These are phyloP conservation scores for Chrysopa pallens DNA, from an alignment of 1,140 invertebrate genomes.

Conservation along the genomic window DNA sequence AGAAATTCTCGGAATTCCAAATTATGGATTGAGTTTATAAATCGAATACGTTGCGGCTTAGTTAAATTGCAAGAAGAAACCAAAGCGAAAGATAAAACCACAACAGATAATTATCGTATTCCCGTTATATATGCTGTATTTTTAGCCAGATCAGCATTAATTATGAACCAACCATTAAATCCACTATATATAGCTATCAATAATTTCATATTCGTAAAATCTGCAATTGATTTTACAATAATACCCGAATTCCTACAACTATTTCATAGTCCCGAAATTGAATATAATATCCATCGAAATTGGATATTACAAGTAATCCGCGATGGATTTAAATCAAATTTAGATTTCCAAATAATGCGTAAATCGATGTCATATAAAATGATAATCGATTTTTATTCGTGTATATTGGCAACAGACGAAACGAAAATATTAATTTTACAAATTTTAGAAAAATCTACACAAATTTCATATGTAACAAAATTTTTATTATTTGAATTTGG, in stretches of 20 bases:
- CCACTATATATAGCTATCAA: slow-evolving; percentile 46
- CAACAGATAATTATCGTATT: background rate
- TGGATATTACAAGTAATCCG: slow-evolving; percentile 50
- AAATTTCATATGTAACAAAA: slow-evolving; percentile 35
- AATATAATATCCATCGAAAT: slow-evolving; percentile 33
- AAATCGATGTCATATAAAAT: slow-evolving; percentile 30
- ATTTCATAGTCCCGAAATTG: slow-evolving; percentile 46
- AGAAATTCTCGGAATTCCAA: slow-evolving; percentile 21
- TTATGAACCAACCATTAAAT: slow-evolving; percentile 45
- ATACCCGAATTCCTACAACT: slow-evolving; percentile 62
- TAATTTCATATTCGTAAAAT: slow-evolving; percentile 50
- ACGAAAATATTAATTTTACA: slow-evolving; percentile 41
- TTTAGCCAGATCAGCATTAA: slow-evolving; percentile 39
- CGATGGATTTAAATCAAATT: slow-evolving; percentile 36
- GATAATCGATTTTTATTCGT: slow-evolving; percentile 30
- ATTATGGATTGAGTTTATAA: slow-evolving; percentile 25
- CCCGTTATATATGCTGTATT: slow-evolving; percentile 30
- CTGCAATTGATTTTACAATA: slow-evolving; percentile 40
- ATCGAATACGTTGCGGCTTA: slow-evolving; percentile 8
- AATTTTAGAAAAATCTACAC: slow-evolving; percentile 33
- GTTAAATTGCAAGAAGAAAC: slow-evolving; percentile 15
- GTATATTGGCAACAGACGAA: slow-evolving; percentile 24
- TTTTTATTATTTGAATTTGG: slow-evolving; percentile 39
- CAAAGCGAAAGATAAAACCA: slow-evolving; percentile 8
- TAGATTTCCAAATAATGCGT: slow-evolving; percentile 17